phyloP scores from a whole-genome alignment of 2,888 invertebrate species.

The Ctena decussata region DNA sequence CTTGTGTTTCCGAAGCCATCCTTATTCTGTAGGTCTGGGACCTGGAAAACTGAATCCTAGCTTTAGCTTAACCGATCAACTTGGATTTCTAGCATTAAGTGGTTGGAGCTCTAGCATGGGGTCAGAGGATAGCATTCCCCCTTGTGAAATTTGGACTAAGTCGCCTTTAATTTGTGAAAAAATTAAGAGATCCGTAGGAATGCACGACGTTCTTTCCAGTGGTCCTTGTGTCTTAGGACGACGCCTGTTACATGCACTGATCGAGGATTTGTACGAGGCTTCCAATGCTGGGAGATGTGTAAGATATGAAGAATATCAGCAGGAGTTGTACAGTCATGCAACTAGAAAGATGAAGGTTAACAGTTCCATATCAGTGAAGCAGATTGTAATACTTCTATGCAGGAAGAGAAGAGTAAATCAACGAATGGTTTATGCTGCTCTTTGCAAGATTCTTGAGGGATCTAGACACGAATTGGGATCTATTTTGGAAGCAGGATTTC shows the following conservation, averaged over 20 bases:
- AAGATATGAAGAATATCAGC: conserved; percentile 25
- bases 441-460: background rate
- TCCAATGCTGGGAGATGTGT: background rate
- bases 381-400: background rate
- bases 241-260: conserved; percentile 3
- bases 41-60: conserved; percentile 8
- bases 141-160: conserved; percentile 31
- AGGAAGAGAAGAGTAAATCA: background rate
- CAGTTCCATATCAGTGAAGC: background rate
- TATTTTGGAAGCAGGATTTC: conserved; percentile 1
- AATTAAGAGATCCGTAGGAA: conserved; percentile 25
- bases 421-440: background rate
- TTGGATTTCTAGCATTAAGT: conserved; percentile 4
- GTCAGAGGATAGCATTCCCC: too few species aligned
- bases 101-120: conserved; percentile 13
- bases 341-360: background rate
- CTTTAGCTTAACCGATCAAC: conserved; percentile 19
- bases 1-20: conserved; percentile 2
- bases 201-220: conserved; percentile 36
- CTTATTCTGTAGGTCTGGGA: conserved; percentile 22
- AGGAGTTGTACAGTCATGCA: conserved; percentile 7
- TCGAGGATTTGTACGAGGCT: conserved; percentile 22
- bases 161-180: background rate
- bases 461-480: background rate
- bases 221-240: conserved; percentile 27